Evolutionary conservation across 2,888 invertebrate species (phyloP).

Genomic region (Hipparchia semele): DNA sequence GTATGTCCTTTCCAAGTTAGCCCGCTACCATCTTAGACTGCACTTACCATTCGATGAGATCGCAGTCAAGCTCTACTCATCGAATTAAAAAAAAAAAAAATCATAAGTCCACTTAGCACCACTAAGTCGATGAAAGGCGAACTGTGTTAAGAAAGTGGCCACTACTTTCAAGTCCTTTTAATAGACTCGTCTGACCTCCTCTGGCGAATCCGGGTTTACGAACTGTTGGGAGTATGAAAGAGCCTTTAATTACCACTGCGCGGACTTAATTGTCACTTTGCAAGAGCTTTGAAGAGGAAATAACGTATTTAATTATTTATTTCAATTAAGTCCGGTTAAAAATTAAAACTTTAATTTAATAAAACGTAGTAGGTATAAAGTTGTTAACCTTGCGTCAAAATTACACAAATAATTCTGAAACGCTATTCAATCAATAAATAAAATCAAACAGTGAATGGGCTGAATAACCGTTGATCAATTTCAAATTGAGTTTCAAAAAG

Average conservation of each 20-base stretch:
- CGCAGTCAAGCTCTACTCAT: no score
- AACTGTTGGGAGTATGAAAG: conserved; percentile 52
- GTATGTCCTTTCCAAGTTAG: no score
- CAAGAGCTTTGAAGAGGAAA: conserved; percentile 11
- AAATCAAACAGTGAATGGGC: no score
- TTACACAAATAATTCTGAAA: no score
- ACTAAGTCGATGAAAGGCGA: conserved; percentile 12
- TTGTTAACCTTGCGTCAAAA: no score
- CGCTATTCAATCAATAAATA: no score
- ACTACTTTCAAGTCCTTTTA: conserved; percentile 59
- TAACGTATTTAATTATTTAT: conserved; percentile 13
- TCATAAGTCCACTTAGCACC: conserved; percentile 2
- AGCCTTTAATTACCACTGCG: conserved; percentile 32
- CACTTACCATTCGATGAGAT: no score
- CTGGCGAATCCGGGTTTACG: conserved; percentile 70
- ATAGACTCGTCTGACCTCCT: conserved; percentile 60
- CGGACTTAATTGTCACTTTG: conserved; percentile 23
- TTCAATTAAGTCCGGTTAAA: not conserved
- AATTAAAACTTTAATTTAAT: conserved; percentile 11
- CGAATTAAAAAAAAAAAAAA: no score
- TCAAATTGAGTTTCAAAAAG: no score
- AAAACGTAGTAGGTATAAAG: not conserved
- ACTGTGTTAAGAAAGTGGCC: conserved; percentile 19
- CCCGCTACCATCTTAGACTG: no score
- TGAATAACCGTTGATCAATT: no score